Evolutionary conservation across 2,888 invertebrate species (phyloP).

Genomic region (Lochmaea crataegi): DNA sequence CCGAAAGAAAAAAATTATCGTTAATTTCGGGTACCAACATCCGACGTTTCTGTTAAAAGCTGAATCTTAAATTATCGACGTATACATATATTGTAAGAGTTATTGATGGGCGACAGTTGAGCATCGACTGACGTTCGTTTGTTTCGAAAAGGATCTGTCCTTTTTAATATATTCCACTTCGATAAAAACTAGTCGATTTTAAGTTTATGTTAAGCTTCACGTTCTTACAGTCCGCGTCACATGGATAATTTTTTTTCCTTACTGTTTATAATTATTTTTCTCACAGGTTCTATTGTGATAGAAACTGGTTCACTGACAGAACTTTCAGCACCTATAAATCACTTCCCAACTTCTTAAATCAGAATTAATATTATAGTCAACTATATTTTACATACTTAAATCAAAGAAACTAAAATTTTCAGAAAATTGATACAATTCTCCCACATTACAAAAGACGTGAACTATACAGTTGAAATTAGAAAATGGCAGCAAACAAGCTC

Average conservation of each 20-base stretch:
- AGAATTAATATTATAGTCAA: no score
- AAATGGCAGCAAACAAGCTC: no score
- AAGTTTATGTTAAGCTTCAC: constrained; percentile 41
- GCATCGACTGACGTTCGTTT: constrained; percentile 59
- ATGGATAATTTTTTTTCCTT: constrained; percentile 40
- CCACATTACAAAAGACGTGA: no score
- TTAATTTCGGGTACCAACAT: constrained; percentile 56
- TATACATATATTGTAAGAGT: constrained; percentile 54
- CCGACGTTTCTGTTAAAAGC: constrained; percentile 37
- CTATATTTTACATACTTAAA: no score
- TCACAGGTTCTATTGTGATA: constrained; percentile 46
- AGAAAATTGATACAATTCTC: no score
- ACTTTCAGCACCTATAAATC: constrained; percentile 17
- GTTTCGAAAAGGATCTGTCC: constrained; percentile 50
- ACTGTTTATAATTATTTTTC: constrained; percentile 46
- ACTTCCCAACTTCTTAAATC: neutral
- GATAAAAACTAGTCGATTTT: constrained; percentile 49
- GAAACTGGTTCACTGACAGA: constrained; percentile 41
- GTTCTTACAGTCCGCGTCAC: constrained; percentile 40
- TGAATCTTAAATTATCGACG: constrained; percentile 53
- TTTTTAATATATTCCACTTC: constrained; percentile 42
- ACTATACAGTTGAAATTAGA: no score
- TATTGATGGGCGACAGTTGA: constrained; percentile 64
- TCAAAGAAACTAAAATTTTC: no score
- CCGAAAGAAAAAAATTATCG: constrained; percentile 48